These are phyloP conservation scores for Amphiduros pacificus DNA, from an alignment of 2,888 invertebrate genomes.

Conservation along the genomic window DNA sequence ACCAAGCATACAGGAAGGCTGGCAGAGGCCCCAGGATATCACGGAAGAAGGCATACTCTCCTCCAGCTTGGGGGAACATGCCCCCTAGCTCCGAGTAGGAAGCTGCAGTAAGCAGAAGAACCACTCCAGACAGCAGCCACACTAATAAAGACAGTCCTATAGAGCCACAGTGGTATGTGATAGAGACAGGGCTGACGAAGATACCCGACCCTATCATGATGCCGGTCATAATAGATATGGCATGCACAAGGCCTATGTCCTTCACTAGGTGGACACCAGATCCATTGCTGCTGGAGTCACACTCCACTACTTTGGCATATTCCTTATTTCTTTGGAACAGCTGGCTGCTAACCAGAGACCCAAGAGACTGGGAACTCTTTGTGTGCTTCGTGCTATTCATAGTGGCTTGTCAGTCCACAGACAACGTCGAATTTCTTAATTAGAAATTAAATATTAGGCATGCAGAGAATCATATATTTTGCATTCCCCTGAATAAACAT, in stretches of 20 bases:
- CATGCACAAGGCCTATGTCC: constrained; percentile 42
- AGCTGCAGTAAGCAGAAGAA: constrained; percentile 76
- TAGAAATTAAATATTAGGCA: too few species aligned
- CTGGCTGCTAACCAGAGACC: too few species aligned
- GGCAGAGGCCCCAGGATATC: constrained; percentile 51
- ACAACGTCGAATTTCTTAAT: too few species aligned
- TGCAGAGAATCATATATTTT: too few species aligned
- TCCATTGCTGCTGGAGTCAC: too few species aligned
- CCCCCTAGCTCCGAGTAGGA: constrained; percentile 91
- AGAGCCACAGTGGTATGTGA: constrained; percentile 77
- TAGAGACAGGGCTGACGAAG: constrained; percentile 91
- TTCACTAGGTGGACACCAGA: too few species aligned
- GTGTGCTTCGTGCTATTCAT: too few species aligned
- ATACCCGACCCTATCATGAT: constrained; percentile 94
- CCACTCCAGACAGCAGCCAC: constrained; percentile 84
- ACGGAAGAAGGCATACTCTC: constrained; percentile 62
- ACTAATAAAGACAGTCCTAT: constrained; percentile 75
- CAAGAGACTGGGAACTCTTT: too few species aligned
- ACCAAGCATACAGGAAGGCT: constrained; percentile 41
- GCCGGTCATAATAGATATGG: constrained; percentile 63
- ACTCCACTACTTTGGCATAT: too few species aligned
- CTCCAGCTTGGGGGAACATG: constrained; percentile 70
- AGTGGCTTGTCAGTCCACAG: too few species aligned
- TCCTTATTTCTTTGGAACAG: too few species aligned
- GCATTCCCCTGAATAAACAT: too few species aligned